Evolutionary conservation across 2,888 invertebrate genomes (phyloP).

Genomic region (Drosophila pseudotakahashii): DNA sequence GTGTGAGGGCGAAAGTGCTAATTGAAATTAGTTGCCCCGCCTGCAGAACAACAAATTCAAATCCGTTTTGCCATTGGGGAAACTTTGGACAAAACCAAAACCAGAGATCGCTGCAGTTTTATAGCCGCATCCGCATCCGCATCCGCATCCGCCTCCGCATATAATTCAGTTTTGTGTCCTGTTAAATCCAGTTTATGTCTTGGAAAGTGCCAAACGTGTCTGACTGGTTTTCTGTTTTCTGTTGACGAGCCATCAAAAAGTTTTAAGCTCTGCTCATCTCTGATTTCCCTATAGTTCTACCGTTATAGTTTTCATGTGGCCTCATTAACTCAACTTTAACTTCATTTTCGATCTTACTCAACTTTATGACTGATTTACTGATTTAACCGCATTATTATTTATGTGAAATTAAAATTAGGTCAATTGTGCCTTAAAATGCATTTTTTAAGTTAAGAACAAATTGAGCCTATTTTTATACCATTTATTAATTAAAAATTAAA

Average conservation of each 20-base stretch:
- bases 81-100: constrained; percentile 7
- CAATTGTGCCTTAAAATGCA: no score
- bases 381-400: background rate
- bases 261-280: constrained; percentile 2
- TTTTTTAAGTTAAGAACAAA: no score
- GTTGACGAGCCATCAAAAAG: constrained; percentile 17
- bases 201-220: no score
- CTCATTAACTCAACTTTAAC: constrained; percentile 2
- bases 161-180: constrained; percentile 1
- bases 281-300: background rate
- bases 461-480: no score
- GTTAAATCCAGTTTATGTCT: constrained; percentile 5
- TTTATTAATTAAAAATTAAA: no score
- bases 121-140: background rate
- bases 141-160: background rate
- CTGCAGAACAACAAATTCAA: constrained; percentile 20
- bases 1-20: constrained; percentile 19
- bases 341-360: background rate
- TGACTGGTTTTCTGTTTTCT: background rate
- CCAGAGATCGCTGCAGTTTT: background rate
- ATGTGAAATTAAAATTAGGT: background rate
- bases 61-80: constrained; percentile 13
- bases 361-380: constrained; percentile 2
- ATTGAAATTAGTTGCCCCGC: constrained; percentile 34
- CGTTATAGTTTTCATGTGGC: background rate